phyloP scores from a whole-genome alignment of 2,113 vertebrate genomes.

The Daphoenositta chrysoptera region DNA sequence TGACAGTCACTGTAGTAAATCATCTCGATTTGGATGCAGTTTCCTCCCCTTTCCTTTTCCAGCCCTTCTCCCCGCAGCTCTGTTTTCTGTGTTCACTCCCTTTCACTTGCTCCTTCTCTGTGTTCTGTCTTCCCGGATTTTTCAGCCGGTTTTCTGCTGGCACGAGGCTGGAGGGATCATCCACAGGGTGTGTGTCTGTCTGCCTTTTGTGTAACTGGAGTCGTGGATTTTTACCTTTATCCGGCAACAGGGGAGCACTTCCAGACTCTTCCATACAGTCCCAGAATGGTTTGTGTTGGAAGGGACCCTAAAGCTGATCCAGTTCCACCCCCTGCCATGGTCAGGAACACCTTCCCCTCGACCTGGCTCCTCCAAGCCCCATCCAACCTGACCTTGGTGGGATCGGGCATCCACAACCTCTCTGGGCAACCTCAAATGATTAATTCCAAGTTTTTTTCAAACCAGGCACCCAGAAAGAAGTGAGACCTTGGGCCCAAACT shows the following conservation, averaged over 20 bases:
- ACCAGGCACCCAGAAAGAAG: background rate
- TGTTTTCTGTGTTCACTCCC: background rate
- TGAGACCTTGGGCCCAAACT: background rate
- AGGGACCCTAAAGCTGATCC: background rate
- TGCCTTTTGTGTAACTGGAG: background rate
- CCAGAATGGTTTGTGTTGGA: background rate
- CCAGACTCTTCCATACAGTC: background rate
- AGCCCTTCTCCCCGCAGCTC: background rate
- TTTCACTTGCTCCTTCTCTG: background rate
- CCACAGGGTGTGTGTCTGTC: background rate
- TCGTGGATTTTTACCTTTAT: rapidly evolving
- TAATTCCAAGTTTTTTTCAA: background rate
- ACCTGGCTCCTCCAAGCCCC: background rate
- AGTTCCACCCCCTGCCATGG: background rate
- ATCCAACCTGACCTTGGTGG: background rate
- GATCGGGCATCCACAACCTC: background rate
- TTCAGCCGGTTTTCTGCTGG: background rate
- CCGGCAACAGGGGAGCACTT: background rate
- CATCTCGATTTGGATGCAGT: background rate
- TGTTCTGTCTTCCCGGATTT: background rate
- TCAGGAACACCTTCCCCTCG: background rate
- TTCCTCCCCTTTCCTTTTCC: background rate
- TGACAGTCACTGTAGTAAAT: background rate
- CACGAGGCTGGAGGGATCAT: no score
- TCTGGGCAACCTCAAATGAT: background rate